Conservation (phyloP, 2,113 vertebrate species). For the Eulemur macaco region DNA sequence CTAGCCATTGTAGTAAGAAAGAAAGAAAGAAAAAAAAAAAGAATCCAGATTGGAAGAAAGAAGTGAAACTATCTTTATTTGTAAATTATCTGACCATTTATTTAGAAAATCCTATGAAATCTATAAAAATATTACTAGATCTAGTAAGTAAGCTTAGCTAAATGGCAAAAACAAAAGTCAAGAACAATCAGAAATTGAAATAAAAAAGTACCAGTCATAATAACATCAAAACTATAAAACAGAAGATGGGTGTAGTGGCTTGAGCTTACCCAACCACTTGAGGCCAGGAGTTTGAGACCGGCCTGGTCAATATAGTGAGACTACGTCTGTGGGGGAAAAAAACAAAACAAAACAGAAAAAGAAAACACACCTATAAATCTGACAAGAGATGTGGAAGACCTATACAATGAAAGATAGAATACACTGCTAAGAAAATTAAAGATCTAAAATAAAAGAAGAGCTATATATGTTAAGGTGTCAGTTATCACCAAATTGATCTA, state of each 20-base stretch:
- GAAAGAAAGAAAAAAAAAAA: background rate
- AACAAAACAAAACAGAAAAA: background rate
- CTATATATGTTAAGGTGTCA: background rate
- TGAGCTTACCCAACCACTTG: too few species aligned
- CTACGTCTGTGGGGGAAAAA: background rate
- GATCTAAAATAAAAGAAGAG: background rate
- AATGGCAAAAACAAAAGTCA: background rate
- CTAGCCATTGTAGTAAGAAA: background rate
- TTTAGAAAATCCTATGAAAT: background rate
- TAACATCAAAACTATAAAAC: too few species aligned
- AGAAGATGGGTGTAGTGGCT: too few species aligned
- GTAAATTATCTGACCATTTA: background rate
- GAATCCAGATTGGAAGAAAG: background rate
- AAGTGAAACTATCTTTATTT: background rate
- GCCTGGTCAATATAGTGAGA: background rate
- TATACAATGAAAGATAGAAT: background rate
- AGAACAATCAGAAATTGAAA: background rate
- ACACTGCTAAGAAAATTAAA: background rate
- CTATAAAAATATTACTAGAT: background rate
- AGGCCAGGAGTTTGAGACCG: background rate
- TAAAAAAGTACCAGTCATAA: background rate
- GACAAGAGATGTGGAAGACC: background rate
- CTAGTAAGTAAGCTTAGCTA: background rate
- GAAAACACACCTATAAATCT: background rate
- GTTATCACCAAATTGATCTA: background rate